A percentile compares a stretch with the other conserved stretches of the same genome.
phyloP scores from a whole-genome alignment of 2,113 vertebrate species.

The Orycteropus afer region DNA sequence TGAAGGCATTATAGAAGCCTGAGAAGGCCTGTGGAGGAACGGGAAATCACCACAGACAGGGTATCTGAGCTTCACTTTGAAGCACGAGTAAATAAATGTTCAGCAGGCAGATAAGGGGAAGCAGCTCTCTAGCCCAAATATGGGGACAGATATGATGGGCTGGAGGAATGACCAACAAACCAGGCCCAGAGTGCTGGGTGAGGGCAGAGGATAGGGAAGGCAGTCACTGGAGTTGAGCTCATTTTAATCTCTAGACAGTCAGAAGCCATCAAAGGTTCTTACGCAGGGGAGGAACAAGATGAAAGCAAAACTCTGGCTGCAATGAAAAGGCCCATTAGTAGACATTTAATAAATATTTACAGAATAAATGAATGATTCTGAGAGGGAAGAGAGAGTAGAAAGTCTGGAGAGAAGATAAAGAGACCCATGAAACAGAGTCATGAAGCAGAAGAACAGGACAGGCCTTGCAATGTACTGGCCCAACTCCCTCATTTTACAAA shows the following conservation, averaged over 20 bases:
- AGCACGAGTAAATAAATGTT: not conserved
- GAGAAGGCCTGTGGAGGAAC: not conserved
- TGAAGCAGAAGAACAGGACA: not conserved
- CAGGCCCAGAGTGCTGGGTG: not conserved
- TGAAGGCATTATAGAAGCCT: not conserved
- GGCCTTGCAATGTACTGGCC: not conserved
- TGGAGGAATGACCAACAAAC: not conserved
- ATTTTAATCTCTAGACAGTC: not conserved
- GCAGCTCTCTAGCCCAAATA: not conserved
- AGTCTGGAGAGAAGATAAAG: not conserved
- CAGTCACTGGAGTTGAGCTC: not conserved
- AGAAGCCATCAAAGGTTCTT: not conserved
- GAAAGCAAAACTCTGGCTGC: not conserved
- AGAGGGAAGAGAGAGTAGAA: not conserved
- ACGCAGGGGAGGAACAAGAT: not conserved
- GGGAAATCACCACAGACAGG: not conserved
- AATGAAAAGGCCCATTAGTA: not conserved
- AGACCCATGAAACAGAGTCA: not conserved
- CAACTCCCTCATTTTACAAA: not conserved
- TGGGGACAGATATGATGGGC: not conserved
- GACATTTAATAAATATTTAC: not conserved
- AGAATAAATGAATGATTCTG: not conserved
- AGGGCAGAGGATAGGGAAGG: not conserved
- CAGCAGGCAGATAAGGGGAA: not conserved
- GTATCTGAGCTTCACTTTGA: not conserved